phyloP scores from a whole-genome alignment of 2,113 vertebrate species.

The Poeciliopsis retropinna region DNA sequence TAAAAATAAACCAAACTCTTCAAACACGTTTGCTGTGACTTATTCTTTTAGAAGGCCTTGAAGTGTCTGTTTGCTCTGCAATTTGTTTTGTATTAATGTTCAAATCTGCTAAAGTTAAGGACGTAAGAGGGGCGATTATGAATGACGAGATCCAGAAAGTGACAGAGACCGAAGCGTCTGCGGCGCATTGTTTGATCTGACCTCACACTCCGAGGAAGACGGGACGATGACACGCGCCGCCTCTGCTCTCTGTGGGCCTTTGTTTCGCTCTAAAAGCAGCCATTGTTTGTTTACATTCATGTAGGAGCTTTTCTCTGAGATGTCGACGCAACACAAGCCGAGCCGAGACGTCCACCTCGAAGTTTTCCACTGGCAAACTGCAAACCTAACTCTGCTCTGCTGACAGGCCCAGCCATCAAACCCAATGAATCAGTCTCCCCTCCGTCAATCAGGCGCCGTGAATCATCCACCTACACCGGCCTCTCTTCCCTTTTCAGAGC shows the following conservation, averaged over 20 bases:
- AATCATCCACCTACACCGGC: slow-evolving; percentile 60
- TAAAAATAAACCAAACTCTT: slow-evolving; percentile 5
- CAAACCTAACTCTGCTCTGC: slow-evolving; percentile 27
- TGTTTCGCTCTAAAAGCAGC: slow-evolving; percentile 52
- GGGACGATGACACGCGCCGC: slow-evolving; percentile 35
- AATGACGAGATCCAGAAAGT: slow-evolving; percentile 15
- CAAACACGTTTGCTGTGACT: not conserved
- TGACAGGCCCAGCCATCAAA: slow-evolving; percentile 42
- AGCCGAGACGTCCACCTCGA: not conserved
- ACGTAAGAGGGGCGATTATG: slow-evolving; percentile 5
- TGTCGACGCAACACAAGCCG: slow-evolving; percentile 34
- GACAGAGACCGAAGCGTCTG: not conserved
- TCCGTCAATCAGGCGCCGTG: slow-evolving; percentile 50
- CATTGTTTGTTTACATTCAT: slow-evolving; percentile 54
- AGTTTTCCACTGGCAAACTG: not conserved
- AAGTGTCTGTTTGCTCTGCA: not conserved
- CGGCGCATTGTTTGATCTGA: slow-evolving; percentile 22
- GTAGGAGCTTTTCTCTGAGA: slow-evolving; percentile 33
- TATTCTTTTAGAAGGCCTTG: not conserved
- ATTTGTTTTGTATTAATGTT: not conserved
- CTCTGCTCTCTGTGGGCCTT: slow-evolving; percentile 48
- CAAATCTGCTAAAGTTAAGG: not conserved
- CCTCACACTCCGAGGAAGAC: slow-evolving; percentile 40
- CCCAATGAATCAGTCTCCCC: slow-evolving; percentile 56
- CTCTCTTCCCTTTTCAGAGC: slow-evolving; percentile 19